Percentiles rank a stretch among this genome's conserved stretches.
phyloP scores from a whole-genome alignment of 1,140 invertebrate genomes.

The Pseudomyrmex sp. region DNA sequence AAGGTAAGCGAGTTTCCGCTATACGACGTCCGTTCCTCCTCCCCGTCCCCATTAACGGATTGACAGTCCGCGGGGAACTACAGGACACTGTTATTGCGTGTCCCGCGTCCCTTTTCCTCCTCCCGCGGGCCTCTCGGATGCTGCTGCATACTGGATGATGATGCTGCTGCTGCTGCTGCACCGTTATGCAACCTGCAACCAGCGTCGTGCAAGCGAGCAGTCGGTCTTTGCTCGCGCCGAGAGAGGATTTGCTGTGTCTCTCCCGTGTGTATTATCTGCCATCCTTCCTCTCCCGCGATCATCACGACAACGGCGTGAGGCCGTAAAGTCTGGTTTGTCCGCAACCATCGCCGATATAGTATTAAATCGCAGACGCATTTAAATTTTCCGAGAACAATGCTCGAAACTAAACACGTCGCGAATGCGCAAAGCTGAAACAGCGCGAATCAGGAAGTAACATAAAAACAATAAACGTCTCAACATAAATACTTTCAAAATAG shows the following conservation, averaged over 20 bases:
- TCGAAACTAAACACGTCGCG: not conserved
- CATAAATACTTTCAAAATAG: not conserved
- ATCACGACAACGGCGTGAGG: not conserved
- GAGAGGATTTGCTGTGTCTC: slow-evolving; percentile 62
- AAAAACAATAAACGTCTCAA: not conserved
- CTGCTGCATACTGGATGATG: slow-evolving; percentile 65
- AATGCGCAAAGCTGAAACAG: not conserved
- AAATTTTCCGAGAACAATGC: not conserved
- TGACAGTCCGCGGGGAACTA: not conserved
- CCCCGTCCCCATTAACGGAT: not conserved
- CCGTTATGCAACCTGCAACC: slow-evolving; percentile 73
- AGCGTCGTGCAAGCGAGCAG: slow-evolving; percentile 28
- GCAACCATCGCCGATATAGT: slow-evolving; percentile 3
- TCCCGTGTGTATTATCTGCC: slow-evolving; percentile 12
- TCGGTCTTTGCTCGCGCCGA: slow-evolving; percentile 63
- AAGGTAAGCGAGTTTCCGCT: slow-evolving; percentile 48
- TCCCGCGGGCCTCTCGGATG: slow-evolving; percentile 39
- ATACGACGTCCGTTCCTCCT: not conserved
- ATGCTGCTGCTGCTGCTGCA: slow-evolving; percentile 14
- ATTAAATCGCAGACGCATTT: not conserved
- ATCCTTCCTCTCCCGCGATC: slow-evolving; percentile 13
- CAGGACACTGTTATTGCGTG: slow-evolving; percentile 18
- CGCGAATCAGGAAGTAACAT: no score
- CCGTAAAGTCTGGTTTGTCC: slow-evolving; percentile 10
- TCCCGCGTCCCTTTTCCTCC: slow-evolving; percentile 45